These are phyloP conservation scores for Formica selysi DNA, from an alignment of 1,140 invertebrate species.

Conservation along the genomic window DNA sequence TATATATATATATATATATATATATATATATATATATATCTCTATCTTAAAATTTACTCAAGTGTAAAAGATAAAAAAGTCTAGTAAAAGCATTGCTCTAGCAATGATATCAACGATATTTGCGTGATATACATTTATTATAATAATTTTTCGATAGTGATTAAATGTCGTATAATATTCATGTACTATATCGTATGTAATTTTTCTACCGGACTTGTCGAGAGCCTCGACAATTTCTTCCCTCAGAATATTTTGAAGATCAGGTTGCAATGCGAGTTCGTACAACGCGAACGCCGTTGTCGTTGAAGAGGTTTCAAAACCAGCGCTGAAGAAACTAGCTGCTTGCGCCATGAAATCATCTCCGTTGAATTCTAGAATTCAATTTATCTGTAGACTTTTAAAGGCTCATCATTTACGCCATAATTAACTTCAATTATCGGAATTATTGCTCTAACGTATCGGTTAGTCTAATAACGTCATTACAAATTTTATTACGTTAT, in stretches of 20 bases:
- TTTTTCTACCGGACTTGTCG: conserved; percentile 80
- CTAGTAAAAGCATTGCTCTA: too few relatives aligned
- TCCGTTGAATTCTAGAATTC: conserved; percentile 85
- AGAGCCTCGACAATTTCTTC: conserved; percentile 86
- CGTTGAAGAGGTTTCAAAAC: conserved; percentile 89
- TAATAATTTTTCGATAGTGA: background rate
- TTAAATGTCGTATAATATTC: background rate
- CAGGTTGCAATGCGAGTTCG: conserved; percentile 87
- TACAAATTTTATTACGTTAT: background rate
- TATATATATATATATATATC: too few relatives aligned
- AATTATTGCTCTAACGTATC: background rate
- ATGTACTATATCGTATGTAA: conserved; percentile 86
- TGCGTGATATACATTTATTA: background rate
- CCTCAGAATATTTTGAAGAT: conserved; percentile 86
- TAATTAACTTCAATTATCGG: background rate
- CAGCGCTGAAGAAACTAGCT: conserved; percentile 89
- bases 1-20: too few relatives aligned
- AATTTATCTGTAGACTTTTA: background rate
- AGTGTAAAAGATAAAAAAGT: background rate
- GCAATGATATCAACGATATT: background rate
- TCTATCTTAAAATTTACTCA: background rate
- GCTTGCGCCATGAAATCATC: conserved; percentile 90
- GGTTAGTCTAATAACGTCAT: background rate
- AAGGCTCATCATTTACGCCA: background rate
- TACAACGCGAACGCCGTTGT: conserved; percentile 87